Conservation (phyloP, 2,113 vertebrate genomes). For the Psammodynastes pulverulentus region DNA sequence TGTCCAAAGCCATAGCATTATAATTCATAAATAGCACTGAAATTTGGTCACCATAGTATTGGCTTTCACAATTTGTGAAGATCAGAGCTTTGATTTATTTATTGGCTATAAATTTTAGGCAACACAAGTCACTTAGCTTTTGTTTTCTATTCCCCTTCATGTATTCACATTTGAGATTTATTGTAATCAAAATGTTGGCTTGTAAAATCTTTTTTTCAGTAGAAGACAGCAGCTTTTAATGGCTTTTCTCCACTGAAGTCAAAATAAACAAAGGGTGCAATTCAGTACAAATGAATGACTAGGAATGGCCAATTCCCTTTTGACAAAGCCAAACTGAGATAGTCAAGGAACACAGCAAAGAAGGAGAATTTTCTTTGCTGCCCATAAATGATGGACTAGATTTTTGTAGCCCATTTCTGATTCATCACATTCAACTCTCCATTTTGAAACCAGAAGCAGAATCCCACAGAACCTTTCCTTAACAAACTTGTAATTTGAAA, state of each 20-base stretch:
- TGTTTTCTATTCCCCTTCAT: slow-evolving; percentile 34
- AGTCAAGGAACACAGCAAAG: not conserved
- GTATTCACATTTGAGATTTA: not conserved
- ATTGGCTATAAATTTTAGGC: slow-evolving; percentile 27
- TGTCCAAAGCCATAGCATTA: not conserved
- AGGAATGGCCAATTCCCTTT: not conserved
- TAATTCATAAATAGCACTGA: not conserved
- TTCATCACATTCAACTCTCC: not conserved
- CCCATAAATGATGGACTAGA: not conserved
- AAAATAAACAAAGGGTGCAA: not conserved
- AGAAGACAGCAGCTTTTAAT: slow-evolving; percentile 6
- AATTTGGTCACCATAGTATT: slow-evolving; percentile 12
- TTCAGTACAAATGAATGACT: not conserved
- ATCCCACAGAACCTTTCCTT: slow-evolving; percentile 13
- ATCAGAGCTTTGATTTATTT: slow-evolving; percentile 33
- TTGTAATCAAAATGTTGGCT: slow-evolving; percentile 32
- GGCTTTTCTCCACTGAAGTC: not conserved
- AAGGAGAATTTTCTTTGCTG: not conserved
- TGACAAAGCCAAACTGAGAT: not conserved
- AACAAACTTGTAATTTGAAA: slow-evolving; percentile 23
- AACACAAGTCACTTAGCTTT: slow-evolving; percentile 38
- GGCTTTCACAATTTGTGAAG: slow-evolving; percentile 26
- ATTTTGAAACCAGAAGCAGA: slow-evolving; percentile 3
- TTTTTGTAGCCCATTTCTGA: slow-evolving; percentile 22
- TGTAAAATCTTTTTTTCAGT: slow-evolving; percentile 17